A percentile compares a stretch with the other conserved stretches of the same genome.
Evolutionary conservation across 2,888 invertebrate species (phyloP).

Genomic region (Melanotus villosus): DNA sequence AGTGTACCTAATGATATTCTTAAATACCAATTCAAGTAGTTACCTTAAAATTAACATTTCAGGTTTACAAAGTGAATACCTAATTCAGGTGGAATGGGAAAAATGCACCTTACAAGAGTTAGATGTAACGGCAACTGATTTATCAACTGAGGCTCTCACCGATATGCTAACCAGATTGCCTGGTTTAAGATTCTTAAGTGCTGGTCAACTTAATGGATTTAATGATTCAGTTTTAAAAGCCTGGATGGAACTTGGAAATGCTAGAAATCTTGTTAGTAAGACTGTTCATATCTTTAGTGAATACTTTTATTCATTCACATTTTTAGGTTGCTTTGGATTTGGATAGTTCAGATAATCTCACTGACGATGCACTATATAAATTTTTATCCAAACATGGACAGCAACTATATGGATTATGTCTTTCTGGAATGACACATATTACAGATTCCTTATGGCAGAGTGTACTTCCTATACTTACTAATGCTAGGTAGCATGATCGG

Average conservation of each 20-base stretch:
- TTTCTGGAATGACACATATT: constrained; percentile 97
- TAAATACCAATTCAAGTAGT: background rate
- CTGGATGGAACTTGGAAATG: constrained; percentile 90
- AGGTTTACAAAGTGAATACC: constrained; percentile 92
- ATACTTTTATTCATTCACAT: background rate
- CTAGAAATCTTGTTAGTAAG: constrained; percentile 68
- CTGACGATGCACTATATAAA: constrained; percentile 92
- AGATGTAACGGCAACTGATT: constrained; percentile 97
- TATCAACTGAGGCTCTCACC: constrained; percentile 93
- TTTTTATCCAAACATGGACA: constrained; percentile 92
- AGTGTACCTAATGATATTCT: no score
- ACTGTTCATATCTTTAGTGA: no score
- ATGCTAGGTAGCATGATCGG: constrained; percentile 81
- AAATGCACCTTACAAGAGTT: constrained; percentile 92
- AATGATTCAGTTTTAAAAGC: constrained; percentile 95
- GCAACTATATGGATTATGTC: constrained; percentile 88
- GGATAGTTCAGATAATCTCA: constrained; percentile 95
- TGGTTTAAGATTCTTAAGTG: constrained; percentile 89
- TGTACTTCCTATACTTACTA: constrained; percentile 90
- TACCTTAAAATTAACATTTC: constrained; percentile 51
- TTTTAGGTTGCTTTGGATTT: constrained; percentile 87
- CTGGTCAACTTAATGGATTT: constrained; percentile 98
- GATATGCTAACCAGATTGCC: constrained; percentile 93
- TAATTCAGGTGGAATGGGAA: constrained; percentile 99
- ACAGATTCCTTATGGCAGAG: constrained; percentile 99